phyloP scores from a whole-genome alignment of 2,113 vertebrate genomes.

The Ptychochromis oligacanthus region DNA sequence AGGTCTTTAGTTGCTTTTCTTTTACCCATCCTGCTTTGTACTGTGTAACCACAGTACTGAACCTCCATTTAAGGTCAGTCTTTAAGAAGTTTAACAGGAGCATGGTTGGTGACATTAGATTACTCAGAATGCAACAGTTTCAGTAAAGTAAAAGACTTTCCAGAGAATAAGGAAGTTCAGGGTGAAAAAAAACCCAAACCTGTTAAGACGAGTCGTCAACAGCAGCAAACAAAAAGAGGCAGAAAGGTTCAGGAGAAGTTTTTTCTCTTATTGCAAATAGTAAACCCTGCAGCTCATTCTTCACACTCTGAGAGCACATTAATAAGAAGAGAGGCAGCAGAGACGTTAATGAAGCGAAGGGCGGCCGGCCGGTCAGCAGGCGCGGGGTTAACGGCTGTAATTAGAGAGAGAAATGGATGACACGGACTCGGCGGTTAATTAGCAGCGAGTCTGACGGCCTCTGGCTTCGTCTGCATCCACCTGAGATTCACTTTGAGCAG shows the following conservation, averaged over 20 bases:
- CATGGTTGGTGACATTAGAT: not conserved
- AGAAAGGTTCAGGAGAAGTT: not conserved
- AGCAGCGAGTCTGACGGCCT: slow-evolving; percentile 11
- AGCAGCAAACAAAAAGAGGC: not conserved
- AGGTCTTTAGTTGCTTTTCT: not conserved
- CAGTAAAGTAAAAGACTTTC: not conserved
- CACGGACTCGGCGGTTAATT: slow-evolving; percentile 20
- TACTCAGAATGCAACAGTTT: not conserved
- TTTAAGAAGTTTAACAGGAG: not conserved
- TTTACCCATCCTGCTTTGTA: not conserved
- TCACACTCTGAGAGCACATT: slow-evolving; percentile 10
- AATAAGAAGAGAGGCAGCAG: slow-evolving; percentile 19
- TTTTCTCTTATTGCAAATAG: not conserved
- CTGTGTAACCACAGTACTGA: not conserved
- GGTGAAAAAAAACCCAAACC: not conserved
- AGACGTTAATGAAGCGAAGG: slow-evolving; percentile 27
- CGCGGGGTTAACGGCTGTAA: slow-evolving; percentile 45
- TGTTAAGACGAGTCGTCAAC: not conserved
- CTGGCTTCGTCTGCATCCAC: not conserved
- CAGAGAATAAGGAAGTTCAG: no score
- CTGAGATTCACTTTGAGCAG: not conserved
- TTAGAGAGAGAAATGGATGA: slow-evolving; percentile 41
- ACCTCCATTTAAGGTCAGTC: no score
- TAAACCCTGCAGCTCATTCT: slow-evolving; percentile 5
- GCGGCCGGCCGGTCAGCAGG: not conserved